Base-by-base conservation (phyloP, 2,888 invertebrate genomes). In the Spilosoma lubricipeda region DNA sequence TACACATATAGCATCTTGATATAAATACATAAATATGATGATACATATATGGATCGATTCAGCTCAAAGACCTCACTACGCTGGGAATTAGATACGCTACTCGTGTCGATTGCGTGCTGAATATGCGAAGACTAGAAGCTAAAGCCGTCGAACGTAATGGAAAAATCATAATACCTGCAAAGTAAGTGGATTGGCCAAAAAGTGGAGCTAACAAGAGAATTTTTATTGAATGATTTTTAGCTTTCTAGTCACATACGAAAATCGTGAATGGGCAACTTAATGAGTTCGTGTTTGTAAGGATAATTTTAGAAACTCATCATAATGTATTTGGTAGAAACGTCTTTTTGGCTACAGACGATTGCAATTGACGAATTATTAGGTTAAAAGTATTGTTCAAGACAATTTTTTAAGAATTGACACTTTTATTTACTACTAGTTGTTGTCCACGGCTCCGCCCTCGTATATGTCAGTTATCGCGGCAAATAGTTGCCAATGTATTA, bases 111-210 rank as follows among this genome's bases (percentile, higher is more conserved):
- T 73, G 72, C 76, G 74, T 74, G 76, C 33, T 15, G 30, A 77
- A 71, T 73, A 71, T 73, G 30, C 36, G 67, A 70, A 56, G 59
- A 56, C 56, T 56, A 27, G 65, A 73, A 63, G 5, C 8, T 48
- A 39, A 70, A 71, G 42, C 39, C 73, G 45, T 42, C 3, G 45
- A 27, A 30, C 59, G 70, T 39, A 84, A 78, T 69, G 71, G 73
- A 82, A 77, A 76, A 69, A 77, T 77, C 66, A 68, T 72, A 82
- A 84, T 76, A 75, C 69, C 9, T 39, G 36, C 13, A 52, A 71
- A 39, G 68, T 68, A 74, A 74, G 76, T 30, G 74, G 82, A 79
- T 82, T 74, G 73, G 63, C 30, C 15, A 30, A 63, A 63, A 18
- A 18, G n/a, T n/a, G 63, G 30, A 63, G 30, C 15, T 18, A 30